Percentiles rank a stretch among this genome's conserved stretches.
These are phyloP conservation scores for Laterallus jamaicensis DNA, from an alignment of 2,113 vertebrate species.

Conservation along the genomic window DNA sequence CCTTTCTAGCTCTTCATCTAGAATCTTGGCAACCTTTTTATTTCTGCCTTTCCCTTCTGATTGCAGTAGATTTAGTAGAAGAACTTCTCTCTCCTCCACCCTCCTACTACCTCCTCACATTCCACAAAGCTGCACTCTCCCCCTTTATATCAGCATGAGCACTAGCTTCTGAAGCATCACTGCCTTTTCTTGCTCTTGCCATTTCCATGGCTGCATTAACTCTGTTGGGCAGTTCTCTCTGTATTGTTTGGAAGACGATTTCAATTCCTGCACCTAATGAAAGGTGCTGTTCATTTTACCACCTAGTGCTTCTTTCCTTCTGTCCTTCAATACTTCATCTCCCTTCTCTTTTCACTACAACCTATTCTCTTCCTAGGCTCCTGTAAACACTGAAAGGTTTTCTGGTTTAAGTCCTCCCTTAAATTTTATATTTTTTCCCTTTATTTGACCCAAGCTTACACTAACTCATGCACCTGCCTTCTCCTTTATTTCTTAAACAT, in stretches of 20 bases:
- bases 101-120: neutral
- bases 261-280: neutral
- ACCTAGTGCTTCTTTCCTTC: neutral
- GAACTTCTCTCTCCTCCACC: neutral
- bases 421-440: neutral
- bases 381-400: neutral
- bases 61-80: neutral
- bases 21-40: neutral
- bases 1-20: neutral
- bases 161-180: neutral
- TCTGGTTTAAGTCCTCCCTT: neutral
- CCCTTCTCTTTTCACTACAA: neutral
- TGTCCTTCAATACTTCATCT: neutral
- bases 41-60: neutral
- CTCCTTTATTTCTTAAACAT: neutral
- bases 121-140: neutral
- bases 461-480: neutral
- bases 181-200: neutral
- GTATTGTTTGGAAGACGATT: neutral
- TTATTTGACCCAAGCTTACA: neutral
- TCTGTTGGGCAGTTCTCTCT: neutral
- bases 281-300: neutral
- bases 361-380: neutral
- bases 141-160: neutral
- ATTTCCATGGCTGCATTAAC: neutral